Conservation (phyloP, 1,140 invertebrate species). For the Lucilia cuprina region DNA sequence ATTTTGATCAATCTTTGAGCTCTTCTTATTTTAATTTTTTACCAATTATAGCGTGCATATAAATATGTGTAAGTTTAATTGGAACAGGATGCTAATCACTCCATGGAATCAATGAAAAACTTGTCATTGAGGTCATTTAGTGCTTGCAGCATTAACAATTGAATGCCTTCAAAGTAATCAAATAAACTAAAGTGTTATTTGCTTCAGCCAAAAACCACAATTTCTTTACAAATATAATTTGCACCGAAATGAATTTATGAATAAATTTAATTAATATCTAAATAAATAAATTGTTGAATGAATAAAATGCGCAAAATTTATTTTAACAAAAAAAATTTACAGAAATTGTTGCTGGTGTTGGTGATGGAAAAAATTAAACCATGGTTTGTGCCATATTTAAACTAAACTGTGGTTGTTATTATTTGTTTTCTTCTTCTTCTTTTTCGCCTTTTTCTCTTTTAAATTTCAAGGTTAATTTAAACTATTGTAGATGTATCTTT, state of each 20-base stretch:
- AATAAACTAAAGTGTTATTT: neutral
- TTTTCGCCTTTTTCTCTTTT: neutral
- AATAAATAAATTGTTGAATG: neutral
- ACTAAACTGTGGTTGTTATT: neutral
- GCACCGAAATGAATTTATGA: neutral
- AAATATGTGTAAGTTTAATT: too few species aligned
- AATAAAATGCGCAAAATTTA: neutral
- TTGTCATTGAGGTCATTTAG: neutral
- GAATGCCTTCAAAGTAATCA: neutral
- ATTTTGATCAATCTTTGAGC: too few species aligned
- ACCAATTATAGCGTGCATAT: too few species aligned
- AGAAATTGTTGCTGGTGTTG: neutral
- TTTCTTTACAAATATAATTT: neutral
- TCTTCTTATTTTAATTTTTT: too few species aligned
- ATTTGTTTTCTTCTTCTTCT: neutral
- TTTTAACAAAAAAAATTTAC: neutral
- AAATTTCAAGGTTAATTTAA: slow-evolving; percentile 10
- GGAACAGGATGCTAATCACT: neutral
- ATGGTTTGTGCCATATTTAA: slow-evolving; percentile 7
- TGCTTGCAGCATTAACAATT: neutral
- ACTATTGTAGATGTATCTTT: slow-evolving; percentile 3
- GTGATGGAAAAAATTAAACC: neutral
- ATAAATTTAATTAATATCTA: neutral
- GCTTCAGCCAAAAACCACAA: neutral
- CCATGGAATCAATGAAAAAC: neutral